Base-by-base conservation (phyloP, 2,888 invertebrate species). In the Atethmia centrago region DNA sequence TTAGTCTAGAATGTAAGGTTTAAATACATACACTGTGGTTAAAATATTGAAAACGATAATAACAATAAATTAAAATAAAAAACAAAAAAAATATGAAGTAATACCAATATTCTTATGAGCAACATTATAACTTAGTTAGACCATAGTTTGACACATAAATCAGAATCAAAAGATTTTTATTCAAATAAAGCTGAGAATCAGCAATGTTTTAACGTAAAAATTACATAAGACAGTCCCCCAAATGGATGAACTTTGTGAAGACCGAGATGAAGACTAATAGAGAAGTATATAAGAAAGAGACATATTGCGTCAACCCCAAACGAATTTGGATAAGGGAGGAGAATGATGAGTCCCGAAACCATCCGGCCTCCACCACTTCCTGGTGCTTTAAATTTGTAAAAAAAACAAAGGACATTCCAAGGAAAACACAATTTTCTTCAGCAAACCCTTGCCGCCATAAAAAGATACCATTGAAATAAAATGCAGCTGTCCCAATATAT, bases 401-500 rank as follows among this genome's bases (percentile, higher is more conserved):
- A n/a, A 31, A 31, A 2, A 3, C 40, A 58, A 36, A 63, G 53
- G 5, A 36, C 14, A 16, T 19, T 7, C 8, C 19, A 45, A 59
- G 28, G 7, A 45, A 59, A 75, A 70, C 51, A 45, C 72, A 67
- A 77, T 58, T 79, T 77, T 21, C 40, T 71, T 42, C 45, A 45
- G 28, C 5, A 62, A 45, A 56, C 25, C 28, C 36, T 31, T 68
- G 67, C 14, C 28, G n/a, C 19, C 25, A 53, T 69, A 63, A 69
- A 63, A 47, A 59, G 55, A 42, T n/a, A 51, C 25, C 59, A 42
- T 40, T 42, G 25, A 51, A 74, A 83, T 80, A 70, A 75, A 84
- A 73, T 77, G 77, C 74, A 77, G 73, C 67, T 55, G 67, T 69
- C 66, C 58, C 65, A 56, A 71, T 77, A 72, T 76, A 63, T 76